Percentiles rank a stretch among this genome's conserved stretches.
Conservation (phyloP, 2,797 vertebrate genomes). For the Microtus agrestis region DNA sequence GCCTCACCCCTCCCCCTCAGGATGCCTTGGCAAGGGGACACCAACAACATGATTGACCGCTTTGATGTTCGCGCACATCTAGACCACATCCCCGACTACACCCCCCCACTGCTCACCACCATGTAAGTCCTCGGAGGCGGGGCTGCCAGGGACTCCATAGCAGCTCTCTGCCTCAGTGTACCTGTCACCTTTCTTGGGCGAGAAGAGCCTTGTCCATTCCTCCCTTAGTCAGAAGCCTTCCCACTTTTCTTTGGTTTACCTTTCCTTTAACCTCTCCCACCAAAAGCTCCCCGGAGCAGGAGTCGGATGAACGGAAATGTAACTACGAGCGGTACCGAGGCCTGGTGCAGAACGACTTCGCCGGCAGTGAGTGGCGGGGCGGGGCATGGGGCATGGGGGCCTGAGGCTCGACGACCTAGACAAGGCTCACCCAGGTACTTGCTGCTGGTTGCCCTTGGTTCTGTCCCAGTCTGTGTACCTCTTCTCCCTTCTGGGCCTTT, state of each 20-base stretch:
- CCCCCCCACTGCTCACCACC: constrained; percentile 92
- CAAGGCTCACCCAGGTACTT: neutral
- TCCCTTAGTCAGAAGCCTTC: neutral
- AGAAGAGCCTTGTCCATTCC: neutral
- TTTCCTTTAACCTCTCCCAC: constrained; percentile 45
- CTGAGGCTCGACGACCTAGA: neutral
- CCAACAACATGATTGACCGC: constrained; percentile 98
- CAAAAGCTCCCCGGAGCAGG: constrained; percentile 93
- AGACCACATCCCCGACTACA: constrained; percentile 96
- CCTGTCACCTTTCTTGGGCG: neutral
- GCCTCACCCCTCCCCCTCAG: constrained; percentile 81
- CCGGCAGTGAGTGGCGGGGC: constrained; percentile 92
- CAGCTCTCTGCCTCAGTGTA: neutral
- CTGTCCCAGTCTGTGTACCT: neutral
- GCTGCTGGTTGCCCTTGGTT: neutral
- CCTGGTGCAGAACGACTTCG: constrained; percentile 98
- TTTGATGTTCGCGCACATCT: constrained; percentile 97
- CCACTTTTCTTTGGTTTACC: neutral
- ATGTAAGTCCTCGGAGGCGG: constrained; percentile 88
- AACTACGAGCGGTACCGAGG: constrained; percentile 98
- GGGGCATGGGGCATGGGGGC: neutral
- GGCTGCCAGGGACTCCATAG: neutral
- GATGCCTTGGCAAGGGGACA: constrained; percentile 99
- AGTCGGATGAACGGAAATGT: constrained; percentile 96
- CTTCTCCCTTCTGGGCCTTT: neutral